phyloP scores from a whole-genome alignment of 2,797 vertebrate species.

The Sebastes minor region DNA sequence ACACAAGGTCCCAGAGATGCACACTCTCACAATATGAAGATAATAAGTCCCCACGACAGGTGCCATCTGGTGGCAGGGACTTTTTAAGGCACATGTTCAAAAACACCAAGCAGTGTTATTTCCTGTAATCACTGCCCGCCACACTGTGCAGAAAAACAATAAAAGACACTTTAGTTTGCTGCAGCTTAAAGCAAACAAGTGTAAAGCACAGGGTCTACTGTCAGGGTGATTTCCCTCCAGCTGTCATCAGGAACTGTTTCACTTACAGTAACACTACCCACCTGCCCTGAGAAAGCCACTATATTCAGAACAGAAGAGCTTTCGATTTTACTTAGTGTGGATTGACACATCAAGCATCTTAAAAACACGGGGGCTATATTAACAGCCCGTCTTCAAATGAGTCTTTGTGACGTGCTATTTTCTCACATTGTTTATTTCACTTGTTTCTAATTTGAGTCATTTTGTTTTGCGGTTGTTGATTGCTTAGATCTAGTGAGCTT shows the following conservation, averaged over 20 bases:
- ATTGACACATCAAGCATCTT: background rate
- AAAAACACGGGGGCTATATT: background rate
- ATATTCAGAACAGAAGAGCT: conserved; percentile 25
- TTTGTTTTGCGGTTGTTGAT: background rate
- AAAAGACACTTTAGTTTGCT: conserved; percentile 4
- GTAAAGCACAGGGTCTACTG: background rate
- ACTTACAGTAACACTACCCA: conserved; percentile 69
- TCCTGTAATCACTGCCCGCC: conserved; percentile 37
- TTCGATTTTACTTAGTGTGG: conserved; percentile 35
- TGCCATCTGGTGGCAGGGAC: conserved; percentile 43
- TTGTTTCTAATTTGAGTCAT: conserved; percentile 1
- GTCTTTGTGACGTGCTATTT: conserved; percentile 6
- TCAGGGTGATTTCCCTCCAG: conserved; percentile 67
- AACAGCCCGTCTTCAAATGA: background rate
- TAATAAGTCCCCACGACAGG: background rate
- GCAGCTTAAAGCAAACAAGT: conserved; percentile 21
- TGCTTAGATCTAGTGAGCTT: background rate
- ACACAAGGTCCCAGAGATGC: background rate
- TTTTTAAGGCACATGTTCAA: background rate
- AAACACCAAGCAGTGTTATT: background rate
- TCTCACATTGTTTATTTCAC: background rate
- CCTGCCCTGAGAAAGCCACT: conserved; percentile 34
- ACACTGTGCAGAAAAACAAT: conserved; percentile 1
- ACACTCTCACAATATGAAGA: background rate
- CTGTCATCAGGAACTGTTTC: conserved; percentile 50